A percentile compares a stretch with the other conserved stretches of the same genome.
Evolutionary conservation across 2,113 vertebrate genomes (phyloP).

Genomic region (Gnathonemus echidnorhynchus): DNA sequence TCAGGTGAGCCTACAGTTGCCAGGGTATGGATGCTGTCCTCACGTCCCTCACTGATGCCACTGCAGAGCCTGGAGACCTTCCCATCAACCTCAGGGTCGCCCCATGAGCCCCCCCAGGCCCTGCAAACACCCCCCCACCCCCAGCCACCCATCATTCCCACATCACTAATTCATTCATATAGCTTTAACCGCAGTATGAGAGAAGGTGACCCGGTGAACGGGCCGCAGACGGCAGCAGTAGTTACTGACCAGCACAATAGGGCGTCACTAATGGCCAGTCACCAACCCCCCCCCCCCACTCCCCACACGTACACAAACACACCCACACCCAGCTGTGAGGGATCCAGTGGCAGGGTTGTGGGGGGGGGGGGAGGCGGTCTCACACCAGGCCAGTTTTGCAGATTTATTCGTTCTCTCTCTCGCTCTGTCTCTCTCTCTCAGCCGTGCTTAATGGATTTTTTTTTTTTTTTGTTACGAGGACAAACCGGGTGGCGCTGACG

Average conservation of each 20-base stretch:
- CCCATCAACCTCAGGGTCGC: neutral
- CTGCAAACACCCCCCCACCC: too few species aligned
- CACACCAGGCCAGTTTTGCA: neutral
- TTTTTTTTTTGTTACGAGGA: neutral
- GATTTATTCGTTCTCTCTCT: neutral
- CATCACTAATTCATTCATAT: conserved; percentile 33
- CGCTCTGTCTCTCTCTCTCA: neutral
- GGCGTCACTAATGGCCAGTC: neutral
- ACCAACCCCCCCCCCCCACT: neutral
- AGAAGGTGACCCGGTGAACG: neutral
- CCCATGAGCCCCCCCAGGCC: neutral
- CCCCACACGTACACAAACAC: neutral
- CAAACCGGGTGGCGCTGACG: neutral
- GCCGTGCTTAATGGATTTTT: neutral
- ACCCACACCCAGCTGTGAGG: neutral
- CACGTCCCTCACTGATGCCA: neutral
- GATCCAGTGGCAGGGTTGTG: neutral
- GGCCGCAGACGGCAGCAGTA: neutral
- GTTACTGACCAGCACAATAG: neutral
- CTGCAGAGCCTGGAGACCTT: neutral
- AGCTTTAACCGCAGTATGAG: conserved; percentile 13
- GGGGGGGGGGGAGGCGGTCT: neutral
- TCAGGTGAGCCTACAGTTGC: neutral
- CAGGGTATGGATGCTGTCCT: neutral
- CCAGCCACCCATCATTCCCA: neutral